Percentiles rank a stretch among this genome's conserved stretches.
These are phyloP conservation scores for Leucophenga montana DNA, from an alignment of 2,888 invertebrate genomes.

Conservation along the genomic window DNA sequence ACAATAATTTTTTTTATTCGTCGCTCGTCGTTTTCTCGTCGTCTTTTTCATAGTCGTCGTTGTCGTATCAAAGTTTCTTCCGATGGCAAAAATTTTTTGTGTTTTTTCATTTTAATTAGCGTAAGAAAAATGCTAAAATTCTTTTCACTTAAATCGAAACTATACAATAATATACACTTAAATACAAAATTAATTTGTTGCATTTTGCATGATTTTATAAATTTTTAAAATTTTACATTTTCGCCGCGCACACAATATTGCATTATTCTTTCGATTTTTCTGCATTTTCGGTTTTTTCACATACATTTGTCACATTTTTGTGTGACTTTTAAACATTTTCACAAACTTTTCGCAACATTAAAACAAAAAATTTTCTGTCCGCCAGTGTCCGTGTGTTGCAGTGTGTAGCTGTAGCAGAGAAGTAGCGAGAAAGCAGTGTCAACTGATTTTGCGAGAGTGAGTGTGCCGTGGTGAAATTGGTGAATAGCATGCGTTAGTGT, in stretches of 20 bases:
- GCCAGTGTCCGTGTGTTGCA: slow-evolving; percentile 69
- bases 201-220: slow-evolving; percentile 40
- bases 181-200: slow-evolving; percentile 54
- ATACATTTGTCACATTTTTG: slow-evolving; percentile 66
- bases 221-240: slow-evolving; percentile 41
- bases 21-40: slow-evolving; percentile 67
- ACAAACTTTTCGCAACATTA: slow-evolving; percentile 66
- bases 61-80: slow-evolving; percentile 68
- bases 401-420: slow-evolving; percentile 49
- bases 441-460: slow-evolving; percentile 65
- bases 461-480: too few species aligned
- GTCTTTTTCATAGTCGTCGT: too few species aligned
- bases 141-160: slow-evolving; percentile 59
- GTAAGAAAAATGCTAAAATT: slow-evolving; percentile 58
- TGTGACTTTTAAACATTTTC: slow-evolving; percentile 59
- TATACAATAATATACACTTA: slow-evolving; percentile 53
- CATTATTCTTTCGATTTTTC: slow-evolving; percentile 56
- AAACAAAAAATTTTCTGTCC: slow-evolving; percentile 68
- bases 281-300: slow-evolving; percentile 62
- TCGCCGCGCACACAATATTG: slow-evolving; percentile 55
- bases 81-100: slow-evolving; percentile 68
- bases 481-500: too few species aligned
- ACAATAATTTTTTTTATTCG: slow-evolving; percentile 66
- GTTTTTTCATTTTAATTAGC: slow-evolving; percentile 55
- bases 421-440: slow-evolving; percentile 45